These are phyloP conservation scores for Meta bourneti DNA, from an alignment of 2,888 invertebrate genomes.

Conservation along the genomic window DNA sequence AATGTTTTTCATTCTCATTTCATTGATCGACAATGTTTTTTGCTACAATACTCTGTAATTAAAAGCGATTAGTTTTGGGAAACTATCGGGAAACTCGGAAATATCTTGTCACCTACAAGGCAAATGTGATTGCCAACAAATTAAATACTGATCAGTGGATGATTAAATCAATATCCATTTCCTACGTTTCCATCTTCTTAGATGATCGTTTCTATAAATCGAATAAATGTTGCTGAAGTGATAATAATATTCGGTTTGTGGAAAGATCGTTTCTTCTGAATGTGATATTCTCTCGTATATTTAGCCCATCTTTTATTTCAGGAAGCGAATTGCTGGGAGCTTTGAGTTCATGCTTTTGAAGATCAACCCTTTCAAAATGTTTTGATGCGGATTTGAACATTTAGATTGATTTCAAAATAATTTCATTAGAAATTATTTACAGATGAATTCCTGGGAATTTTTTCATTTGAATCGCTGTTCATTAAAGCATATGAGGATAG, in stretches of 20 bases:
- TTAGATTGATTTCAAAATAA: too few species aligned
- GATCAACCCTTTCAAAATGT: neutral
- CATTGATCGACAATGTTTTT: constrained; percentile 1
- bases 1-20: neutral
- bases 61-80: constrained; percentile 21
- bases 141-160: constrained; percentile 1
- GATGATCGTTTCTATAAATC: neutral
- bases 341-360: neutral
- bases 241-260: neutral
- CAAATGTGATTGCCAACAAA: neutral
- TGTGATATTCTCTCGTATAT: neutral
- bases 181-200: neutral
- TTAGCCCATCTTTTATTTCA: neutral
- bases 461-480: too few species aligned
- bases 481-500: too few species aligned
- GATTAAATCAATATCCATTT: neutral
- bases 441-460: too few species aligned
- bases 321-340: neutral
- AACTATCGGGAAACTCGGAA: constrained; percentile 2
- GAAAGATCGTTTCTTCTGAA: neutral
- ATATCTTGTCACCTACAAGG: neutral
- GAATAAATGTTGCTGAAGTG: neutral
- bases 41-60: constrained; percentile 15
- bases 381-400: too few species aligned
- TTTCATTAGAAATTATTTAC: too few species aligned